phyloP scores from a whole-genome alignment of 2,113 vertebrate genomes.

The zebrafish (Danio rerio) region DNA sequence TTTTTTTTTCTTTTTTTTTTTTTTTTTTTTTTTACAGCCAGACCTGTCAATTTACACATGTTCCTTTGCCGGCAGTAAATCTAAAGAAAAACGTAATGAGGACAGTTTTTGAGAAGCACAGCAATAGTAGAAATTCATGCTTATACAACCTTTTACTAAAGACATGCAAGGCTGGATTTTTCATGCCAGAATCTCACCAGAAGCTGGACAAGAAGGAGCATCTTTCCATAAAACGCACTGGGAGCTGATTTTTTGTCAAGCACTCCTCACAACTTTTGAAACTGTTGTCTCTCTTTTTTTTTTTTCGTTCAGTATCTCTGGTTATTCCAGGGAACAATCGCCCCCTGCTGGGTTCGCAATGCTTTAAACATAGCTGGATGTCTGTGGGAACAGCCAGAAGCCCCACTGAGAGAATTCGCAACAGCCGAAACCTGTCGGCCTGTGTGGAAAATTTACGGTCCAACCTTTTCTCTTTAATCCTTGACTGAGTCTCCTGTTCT shows the following conservation, averaged over 20 bases:
- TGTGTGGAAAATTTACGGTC: constrained; percentile 70
- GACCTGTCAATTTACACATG: constrained; percentile 1
- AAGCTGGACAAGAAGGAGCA: not conserved
- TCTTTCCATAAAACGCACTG: constrained; percentile 27
- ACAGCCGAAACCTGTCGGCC: constrained; percentile 74
- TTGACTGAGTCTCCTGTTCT: constrained; percentile 49
- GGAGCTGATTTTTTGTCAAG: constrained; percentile 11
- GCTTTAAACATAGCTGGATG: constrained; percentile 79
- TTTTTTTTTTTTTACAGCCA: constrained; percentile 13
- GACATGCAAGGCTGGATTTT: not conserved
- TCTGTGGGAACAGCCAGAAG: constrained; percentile 69
- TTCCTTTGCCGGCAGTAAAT: not conserved
- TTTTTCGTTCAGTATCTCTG: constrained; percentile 50
- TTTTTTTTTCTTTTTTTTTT: too few species aligned
- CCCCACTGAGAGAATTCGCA: constrained; percentile 78
- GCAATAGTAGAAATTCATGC: not conserved
- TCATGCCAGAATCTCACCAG: not conserved
- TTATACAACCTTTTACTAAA: not conserved
- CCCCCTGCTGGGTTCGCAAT: constrained; percentile 73
- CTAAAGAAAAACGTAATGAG: constrained; percentile 3
- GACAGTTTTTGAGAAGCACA: not conserved
- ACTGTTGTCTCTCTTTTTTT: not conserved
- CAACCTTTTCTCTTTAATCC: constrained; percentile 66
- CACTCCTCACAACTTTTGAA: constrained; percentile 20
- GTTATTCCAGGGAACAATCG: constrained; percentile 66